Base-by-base conservation (phyloP, 2,888 invertebrate species). In the Agrochola litura region DNA sequence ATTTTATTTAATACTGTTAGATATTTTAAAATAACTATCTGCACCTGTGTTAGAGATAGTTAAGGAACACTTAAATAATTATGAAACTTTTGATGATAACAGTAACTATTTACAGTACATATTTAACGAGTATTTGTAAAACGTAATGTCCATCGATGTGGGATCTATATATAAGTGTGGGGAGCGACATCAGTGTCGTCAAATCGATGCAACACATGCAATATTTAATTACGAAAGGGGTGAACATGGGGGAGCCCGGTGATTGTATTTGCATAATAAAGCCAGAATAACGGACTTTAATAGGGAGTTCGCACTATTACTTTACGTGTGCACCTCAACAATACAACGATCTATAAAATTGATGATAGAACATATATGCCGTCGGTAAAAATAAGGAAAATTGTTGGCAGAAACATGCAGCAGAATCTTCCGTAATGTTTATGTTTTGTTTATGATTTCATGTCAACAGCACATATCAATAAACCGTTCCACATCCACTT, bases 221-320 rank as follows among this genome's bases (percentile, higher is more conserved):
- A 79, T 80, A 86, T 82, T 84, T 81, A 85, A 88, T 86, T 82
- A 85, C 75, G 73, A 82, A 87, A 89, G 89, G 88, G 86, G 79
- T 89, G 83, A 82, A 81, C 65, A 63, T 41, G 12, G 52, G 81
- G 89, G 85, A 79, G 80, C 52, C 65, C 46, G 22, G 63, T 81
- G 79, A 89, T 88, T 88, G 72, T 89, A 88, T 88, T 89, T 88
- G 86, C 89, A 89, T 88, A 88, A 88, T 83, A 86, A 82, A 86
- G 79, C 78, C 73, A 70, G 77, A 85, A 88, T 88, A 88, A 85
- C 82, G 80, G 73, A 72, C 84, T 79, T 77, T 74, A 76, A 81
- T 61, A 56, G 73, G 75, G 82, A 79, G 67, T 68, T 68, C 30
- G 71, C 67, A 69, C 70, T 70, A 72, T 85, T 65, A 75, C 67